These are phyloP conservation scores for Otolemur crassicaudatus DNA, from an alignment of 2,797 vertebrate genomes.

Conservation along the genomic window DNA sequence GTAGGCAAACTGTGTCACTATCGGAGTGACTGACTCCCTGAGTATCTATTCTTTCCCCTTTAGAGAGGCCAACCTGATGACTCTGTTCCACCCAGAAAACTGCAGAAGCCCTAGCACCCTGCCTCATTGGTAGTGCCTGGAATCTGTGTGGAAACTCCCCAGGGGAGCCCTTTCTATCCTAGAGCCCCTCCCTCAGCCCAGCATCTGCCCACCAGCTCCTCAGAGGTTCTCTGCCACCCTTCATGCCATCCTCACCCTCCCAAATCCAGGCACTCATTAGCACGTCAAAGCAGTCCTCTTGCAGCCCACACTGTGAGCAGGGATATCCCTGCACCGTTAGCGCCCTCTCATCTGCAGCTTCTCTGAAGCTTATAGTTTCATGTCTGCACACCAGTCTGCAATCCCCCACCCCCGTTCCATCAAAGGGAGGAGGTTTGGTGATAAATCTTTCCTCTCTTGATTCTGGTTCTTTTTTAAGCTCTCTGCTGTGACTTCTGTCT, in stretches of 20 bases:
- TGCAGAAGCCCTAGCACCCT: background rate
- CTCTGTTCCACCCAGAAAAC: background rate
- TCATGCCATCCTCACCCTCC: background rate
- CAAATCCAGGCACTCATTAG: slow-evolving; percentile 40
- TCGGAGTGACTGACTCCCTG: background rate
- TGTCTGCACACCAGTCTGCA: slow-evolving; percentile 16
- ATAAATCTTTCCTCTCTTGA: background rate
- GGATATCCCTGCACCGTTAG: background rate
- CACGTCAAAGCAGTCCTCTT: slow-evolving; percentile 42
- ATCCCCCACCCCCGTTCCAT: background rate
- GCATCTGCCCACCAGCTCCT: background rate
- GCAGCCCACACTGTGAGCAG: background rate
- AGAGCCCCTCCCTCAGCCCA: background rate
- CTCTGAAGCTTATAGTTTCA: slow-evolving; percentile 24
- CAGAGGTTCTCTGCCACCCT: background rate
- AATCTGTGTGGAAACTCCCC: background rate
- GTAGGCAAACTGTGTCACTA: background rate
- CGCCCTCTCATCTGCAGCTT: background rate
- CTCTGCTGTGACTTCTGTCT: background rate
- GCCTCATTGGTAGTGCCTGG: background rate
- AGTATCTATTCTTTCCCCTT: background rate
- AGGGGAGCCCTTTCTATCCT: background rate
- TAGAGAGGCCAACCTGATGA: background rate
- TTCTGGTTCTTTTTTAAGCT: background rate
- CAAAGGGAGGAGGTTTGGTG: background rate